Base-by-base conservation (phyloP, 2,113 vertebrate species). In the Dipodomys stephensi region DNA sequence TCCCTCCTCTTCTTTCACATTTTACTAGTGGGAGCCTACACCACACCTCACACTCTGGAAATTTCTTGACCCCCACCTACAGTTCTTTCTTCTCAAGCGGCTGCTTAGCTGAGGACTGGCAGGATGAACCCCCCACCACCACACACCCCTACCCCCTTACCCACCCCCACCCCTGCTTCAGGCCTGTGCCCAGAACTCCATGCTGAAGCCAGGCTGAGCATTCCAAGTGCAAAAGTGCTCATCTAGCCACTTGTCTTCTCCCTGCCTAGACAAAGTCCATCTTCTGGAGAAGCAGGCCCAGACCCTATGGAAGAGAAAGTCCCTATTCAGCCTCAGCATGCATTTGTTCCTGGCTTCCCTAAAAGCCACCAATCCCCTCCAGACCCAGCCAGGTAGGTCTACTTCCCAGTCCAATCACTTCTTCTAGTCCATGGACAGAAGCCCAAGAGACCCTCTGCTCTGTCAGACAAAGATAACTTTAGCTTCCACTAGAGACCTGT, bases 21-120 rank as follows among this genome's bases (percentile, higher is more conserved):
- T 57, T 35, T 6, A 2, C 20, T 7, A 11, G 7, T 8, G 7
- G n/a, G 13, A 25, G 62, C 30, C 25, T 57, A 57, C 2, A 3
- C 0, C 30, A 15, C 10, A 80, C 9, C 60, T 57, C 15, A 2
- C 0, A 0, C 30, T 65, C 60, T 23, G 15, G 9, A 12, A 22
- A 7, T 0, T 2, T 67, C 57, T 71, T 53, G 2, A 57, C 46
- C 46, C 44, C 53, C 15, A 13, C 53, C 53, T 16, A 11, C 53
- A 57, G 15, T 57, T 16, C 53, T 57, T 57, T 57, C 15, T 57
- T 13, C 15, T 13, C 15, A 4, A 13, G 15, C 16, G 22, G 64
- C 44, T 11, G 25, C 64, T 27, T 19, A 28, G 1, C 46, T 20
- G 44, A 8, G 16, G 8, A 11, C 39, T 53, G 0, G 11, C 23